A percentile compares a stretch with the other conserved stretches of the same genome.
Conservation (phyloP, 1,140 invertebrate species). For the Papilio polyxenes region DNA sequence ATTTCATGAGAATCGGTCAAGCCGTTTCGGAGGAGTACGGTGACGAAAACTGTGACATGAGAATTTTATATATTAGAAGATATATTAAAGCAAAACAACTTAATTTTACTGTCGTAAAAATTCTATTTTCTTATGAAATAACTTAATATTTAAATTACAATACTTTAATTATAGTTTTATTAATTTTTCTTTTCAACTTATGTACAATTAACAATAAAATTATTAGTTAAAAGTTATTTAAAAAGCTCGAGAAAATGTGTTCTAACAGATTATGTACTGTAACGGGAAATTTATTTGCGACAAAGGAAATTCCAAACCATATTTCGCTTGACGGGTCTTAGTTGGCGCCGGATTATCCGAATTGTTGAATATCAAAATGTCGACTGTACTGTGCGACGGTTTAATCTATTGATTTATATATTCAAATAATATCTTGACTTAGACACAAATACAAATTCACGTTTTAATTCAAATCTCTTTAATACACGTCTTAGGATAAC, state of each 20-base stretch:
- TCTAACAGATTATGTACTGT: neutral
- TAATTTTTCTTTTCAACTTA: no score
- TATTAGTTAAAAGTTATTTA: neutral
- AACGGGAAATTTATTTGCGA: conserved; percentile 19
- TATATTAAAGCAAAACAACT: no score
- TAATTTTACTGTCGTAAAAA: no score
- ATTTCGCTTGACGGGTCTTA: conserved; percentile 35
- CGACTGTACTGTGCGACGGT: conserved; percentile 9
- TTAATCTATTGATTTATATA: conserved; percentile 27
- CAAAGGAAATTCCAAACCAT: conserved; percentile 34
- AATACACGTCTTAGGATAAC: no score
- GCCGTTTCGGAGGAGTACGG: no score
- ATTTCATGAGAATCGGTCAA: no score
- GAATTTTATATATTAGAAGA: no score
- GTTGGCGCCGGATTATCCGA: conserved; percentile 29
- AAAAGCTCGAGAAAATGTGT: neutral
- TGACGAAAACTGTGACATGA: no score
- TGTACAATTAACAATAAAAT: no score
- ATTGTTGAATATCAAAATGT: conserved; percentile 32
- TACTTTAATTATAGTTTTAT: no score
- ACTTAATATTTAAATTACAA: no score
- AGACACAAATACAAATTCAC: neutral
- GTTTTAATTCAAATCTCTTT: neutral
- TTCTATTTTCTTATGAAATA: no score
- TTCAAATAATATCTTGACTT: neutral